These are phyloP conservation scores for Nothocercus julius DNA, from an alignment of 2,113 vertebrate genomes.

Conservation along the genomic window DNA sequence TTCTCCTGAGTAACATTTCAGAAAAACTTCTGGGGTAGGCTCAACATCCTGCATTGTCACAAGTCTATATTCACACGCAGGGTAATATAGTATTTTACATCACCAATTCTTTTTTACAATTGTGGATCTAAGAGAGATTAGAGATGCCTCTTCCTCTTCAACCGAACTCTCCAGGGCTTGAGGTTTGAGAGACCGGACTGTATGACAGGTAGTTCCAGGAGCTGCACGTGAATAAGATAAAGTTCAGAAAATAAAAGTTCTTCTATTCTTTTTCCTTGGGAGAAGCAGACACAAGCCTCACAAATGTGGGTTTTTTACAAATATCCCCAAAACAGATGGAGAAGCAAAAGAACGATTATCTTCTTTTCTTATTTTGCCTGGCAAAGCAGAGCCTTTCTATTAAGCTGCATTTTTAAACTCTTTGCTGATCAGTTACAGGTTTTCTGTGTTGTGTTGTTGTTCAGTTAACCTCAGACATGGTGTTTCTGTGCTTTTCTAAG, in stretches of 20 bases:
- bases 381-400: neutral
- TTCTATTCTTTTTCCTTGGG: neutral
- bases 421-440: neutral
- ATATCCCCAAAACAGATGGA: neutral
- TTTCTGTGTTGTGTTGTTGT: neutral
- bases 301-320: neutral
- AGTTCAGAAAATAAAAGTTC: neutral
- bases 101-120: neutral
- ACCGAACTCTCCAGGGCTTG: neutral
- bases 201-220: neutral
- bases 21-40: neutral
- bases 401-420: neutral
- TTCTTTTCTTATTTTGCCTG: neutral
- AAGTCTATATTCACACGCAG: neutral
- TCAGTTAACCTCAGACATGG: neutral
- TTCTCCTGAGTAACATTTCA: constrained; percentile 17
- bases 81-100: constrained; percentile 3
- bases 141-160: neutral
- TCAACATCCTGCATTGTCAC: neutral
- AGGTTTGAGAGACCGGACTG: neutral
- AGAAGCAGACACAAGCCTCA: neutral
- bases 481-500: neutral
- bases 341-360: neutral
- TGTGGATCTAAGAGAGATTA: neutral
- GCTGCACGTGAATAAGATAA: neutral